A percentile compares a stretch with the other conserved stretches of the same genome.
phyloP scores from a whole-genome alignment of 1,140 invertebrate genomes.

The Megalonaias nervosa region DNA sequence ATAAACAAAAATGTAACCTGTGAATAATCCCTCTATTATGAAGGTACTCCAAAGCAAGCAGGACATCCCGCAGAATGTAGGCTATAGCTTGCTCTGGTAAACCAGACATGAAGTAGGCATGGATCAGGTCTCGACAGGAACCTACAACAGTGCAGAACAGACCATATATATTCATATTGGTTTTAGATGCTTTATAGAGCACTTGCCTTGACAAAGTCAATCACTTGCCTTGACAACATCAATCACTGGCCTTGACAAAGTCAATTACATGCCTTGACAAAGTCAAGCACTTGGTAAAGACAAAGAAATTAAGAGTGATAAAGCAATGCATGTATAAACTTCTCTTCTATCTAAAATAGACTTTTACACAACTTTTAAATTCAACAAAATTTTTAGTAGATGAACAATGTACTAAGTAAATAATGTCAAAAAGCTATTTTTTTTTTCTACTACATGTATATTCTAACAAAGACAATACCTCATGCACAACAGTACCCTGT shows the following conservation, averaged over 20 bases:
- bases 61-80: conserved; percentile 84
- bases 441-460: too few species aligned
- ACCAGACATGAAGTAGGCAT: conserved; percentile 83
- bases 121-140: conserved; percentile 85
- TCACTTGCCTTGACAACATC: neutral
- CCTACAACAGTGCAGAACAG: conserved; percentile 64
- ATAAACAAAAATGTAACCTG: conserved; percentile 73
- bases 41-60: conserved; percentile 86
- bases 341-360: too few species aligned
- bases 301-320: conserved; percentile 1
- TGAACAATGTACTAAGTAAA: too few species aligned
- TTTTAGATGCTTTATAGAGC: neutral
- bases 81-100: conserved; percentile 86
- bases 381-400: too few species aligned
- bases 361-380: too few species aligned
- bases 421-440: too few species aligned
- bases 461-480: too few species aligned
- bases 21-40: conserved; percentile 89
- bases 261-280: neutral
- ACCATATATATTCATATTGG: neutral
- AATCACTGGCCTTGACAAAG: too few species aligned
- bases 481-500: too few species aligned
- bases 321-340: neutral
- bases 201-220: neutral
- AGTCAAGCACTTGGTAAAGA: neutral